phyloP scores from a whole-genome alignment of 2,113 vertebrate genomes.

The Osmerus mordax region DNA sequence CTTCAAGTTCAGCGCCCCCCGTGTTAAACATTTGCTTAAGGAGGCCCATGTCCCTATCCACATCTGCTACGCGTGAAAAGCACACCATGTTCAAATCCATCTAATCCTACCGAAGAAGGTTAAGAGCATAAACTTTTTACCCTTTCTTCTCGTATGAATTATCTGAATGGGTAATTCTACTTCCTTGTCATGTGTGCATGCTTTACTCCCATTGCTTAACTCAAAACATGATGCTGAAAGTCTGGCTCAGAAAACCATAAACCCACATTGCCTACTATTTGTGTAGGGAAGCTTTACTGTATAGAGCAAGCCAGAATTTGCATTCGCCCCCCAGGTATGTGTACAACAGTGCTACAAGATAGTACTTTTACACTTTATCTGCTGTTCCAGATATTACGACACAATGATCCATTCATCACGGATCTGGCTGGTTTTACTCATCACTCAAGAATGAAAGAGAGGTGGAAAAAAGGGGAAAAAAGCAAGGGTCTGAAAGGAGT shows the following conservation, averaged over 20 bases:
- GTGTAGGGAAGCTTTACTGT: slow-evolving; percentile 28
- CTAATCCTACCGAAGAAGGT: slow-evolving; percentile 17
- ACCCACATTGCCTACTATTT: slow-evolving; percentile 35
- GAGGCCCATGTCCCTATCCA: slow-evolving; percentile 32
- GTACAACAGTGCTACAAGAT: slow-evolving; percentile 14
- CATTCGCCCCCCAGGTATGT: slow-evolving; percentile 41
- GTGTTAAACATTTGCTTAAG: slow-evolving; percentile 60
- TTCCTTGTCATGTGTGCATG: not conserved
- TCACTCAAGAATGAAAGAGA: not conserved
- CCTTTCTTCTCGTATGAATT: slow-evolving; percentile 3
- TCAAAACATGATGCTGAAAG: not conserved
- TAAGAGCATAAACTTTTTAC: slow-evolving; percentile 3
- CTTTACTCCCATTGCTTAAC: not conserved
- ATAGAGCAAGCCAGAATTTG: slow-evolving; percentile 37
- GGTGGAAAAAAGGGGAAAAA: not conserved
- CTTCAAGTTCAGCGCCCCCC: slow-evolving; percentile 61
- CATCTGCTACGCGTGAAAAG: slow-evolving; percentile 29
- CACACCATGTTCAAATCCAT: slow-evolving; percentile 15
- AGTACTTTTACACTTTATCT: slow-evolving; percentile 30
- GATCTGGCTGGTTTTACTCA: not conserved
- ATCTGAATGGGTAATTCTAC: not conserved
- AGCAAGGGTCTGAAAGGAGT: slow-evolving; percentile 21
- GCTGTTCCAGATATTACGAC: slow-evolving; percentile 32
- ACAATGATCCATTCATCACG: not conserved
- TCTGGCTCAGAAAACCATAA: slow-evolving; percentile 8